Percentiles rank a stretch among this genome's conserved stretches.
Conservation (phyloP, 2,888 invertebrate genomes). For the Branchellion lobata region DNA sequence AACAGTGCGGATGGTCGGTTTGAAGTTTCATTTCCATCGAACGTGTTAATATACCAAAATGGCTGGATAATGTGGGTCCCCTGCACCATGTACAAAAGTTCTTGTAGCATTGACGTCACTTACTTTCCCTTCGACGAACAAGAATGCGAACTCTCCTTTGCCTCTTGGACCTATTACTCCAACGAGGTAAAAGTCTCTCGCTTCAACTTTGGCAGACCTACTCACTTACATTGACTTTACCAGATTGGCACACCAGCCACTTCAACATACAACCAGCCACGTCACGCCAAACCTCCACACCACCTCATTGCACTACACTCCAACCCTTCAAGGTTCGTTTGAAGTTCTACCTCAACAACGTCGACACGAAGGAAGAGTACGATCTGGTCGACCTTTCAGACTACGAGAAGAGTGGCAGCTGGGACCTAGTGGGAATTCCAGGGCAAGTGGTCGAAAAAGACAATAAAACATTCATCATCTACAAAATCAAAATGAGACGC, state of each 20-base stretch:
- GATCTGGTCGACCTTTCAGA: conserved; percentile 60
- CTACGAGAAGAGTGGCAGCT: conserved; percentile 61
- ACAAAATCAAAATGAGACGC: conserved; percentile 78
- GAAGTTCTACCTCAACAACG: conserved; percentile 53
- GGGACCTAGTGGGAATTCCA: conserved; percentile 56
- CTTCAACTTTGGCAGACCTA: conserved; percentile 42
- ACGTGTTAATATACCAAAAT: conserved; percentile 91
- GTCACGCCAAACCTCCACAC: too few relatives aligned
- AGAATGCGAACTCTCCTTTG: conserved; percentile 98
- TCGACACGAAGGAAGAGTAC: conserved; percentile 51
- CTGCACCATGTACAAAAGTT: conserved; percentile 98
- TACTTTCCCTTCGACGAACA: conserved; percentile 99
- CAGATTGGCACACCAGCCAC: too few relatives aligned
- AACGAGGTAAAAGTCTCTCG: conserved; percentile 53
- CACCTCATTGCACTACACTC: too few relatives aligned
- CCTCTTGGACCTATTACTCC: conserved; percentile 65
- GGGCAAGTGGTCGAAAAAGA: conserved; percentile 53
- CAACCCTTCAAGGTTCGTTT: conserved; percentile 52
- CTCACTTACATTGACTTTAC: background rate
- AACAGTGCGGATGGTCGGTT: conserved; percentile 99
- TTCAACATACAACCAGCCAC: too few relatives aligned
- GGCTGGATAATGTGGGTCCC: conserved; percentile 97
- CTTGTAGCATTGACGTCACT: conserved; percentile 97
- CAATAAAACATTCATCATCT: conserved; percentile 71
- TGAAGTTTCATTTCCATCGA: conserved; percentile 97